Evolutionary conservation across 1,140 invertebrate species (phyloP).

Genomic region (Bilobella aurantiaca): DNA sequence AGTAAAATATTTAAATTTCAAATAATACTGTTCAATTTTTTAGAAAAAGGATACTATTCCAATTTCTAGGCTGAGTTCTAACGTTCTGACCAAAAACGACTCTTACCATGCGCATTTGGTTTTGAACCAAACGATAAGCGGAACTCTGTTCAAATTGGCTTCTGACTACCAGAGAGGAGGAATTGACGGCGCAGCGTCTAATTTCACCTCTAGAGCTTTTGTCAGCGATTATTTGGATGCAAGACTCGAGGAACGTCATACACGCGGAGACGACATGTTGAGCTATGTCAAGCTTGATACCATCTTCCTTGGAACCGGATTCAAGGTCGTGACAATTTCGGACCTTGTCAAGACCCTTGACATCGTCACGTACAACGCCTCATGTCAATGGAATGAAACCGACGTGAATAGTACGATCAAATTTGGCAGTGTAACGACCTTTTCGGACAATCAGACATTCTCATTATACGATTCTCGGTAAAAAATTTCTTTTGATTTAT

Average conservation of each 20-base stretch:
- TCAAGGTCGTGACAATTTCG: constrained; percentile 15
- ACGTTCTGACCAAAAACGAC: background rate
- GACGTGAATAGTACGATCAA: too few species aligned
- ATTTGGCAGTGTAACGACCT: too few species aligned
- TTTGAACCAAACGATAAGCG: background rate
- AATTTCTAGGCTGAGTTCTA: background rate
- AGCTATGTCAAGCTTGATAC: constrained; percentile 16
- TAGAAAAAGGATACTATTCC: background rate
- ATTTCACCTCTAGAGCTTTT: constrained; percentile 14
- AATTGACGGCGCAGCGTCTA: constrained; percentile 7
- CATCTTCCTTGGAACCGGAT: constrained; percentile 19
- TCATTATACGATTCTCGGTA: background rate
- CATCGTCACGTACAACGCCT: too few species aligned
- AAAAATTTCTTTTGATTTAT: constrained; percentile 17
- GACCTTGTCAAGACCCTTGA: too few species aligned
- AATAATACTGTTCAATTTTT: background rate
- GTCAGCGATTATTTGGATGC: constrained; percentile 22
- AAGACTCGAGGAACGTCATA: constrained; percentile 8
- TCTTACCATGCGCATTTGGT: background rate
- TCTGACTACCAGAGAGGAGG: background rate
- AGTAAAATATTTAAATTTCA: constrained; percentile 10
- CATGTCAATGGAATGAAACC: too few species aligned
- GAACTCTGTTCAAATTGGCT: background rate
- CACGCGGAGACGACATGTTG: background rate
- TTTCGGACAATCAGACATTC: too few species aligned